Conservation (phyloP, 2,797 vertebrate genomes). For the Falco berigora region DNA sequence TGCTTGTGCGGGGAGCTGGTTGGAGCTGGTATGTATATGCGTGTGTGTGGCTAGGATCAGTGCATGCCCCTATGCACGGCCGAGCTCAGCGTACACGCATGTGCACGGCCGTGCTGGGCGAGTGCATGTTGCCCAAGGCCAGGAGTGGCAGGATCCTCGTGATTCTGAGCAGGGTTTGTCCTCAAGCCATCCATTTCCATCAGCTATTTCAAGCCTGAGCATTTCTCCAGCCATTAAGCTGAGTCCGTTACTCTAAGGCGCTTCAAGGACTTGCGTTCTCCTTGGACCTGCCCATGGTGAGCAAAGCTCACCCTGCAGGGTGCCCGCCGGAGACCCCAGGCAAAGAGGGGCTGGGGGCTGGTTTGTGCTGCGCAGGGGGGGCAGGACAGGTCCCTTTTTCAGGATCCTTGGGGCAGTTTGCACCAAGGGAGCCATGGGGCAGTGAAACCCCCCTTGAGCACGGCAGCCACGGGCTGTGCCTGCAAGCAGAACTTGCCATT, state of each 20-base stretch:
- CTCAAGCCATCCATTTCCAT: not conserved
- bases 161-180: not conserved
- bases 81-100: not conserved
- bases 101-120: not conserved
- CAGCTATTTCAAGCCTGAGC: not conserved
- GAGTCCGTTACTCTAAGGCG: not conserved
- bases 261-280: not conserved
- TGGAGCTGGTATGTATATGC: rapidly evolving
- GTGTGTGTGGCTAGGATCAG: not conserved
- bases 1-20: too few relatives aligned
- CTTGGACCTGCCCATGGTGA: not conserved
- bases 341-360: not conserved
- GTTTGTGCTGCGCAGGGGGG: not conserved
- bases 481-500: not conserved
- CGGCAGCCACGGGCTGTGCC: not conserved
- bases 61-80: not conserved
- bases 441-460: not conserved
- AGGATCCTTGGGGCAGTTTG: not conserved
- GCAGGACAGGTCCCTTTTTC: too few relatives aligned
- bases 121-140: not conserved
- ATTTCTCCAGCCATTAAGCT: not conserved
- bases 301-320: not conserved
- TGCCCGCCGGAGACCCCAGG: rapidly evolving
- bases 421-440: not conserved
- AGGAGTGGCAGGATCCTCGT: not conserved